Base-by-base conservation (phyloP, 2,888 invertebrate genomes). In the Embidobia sp. region DNA sequence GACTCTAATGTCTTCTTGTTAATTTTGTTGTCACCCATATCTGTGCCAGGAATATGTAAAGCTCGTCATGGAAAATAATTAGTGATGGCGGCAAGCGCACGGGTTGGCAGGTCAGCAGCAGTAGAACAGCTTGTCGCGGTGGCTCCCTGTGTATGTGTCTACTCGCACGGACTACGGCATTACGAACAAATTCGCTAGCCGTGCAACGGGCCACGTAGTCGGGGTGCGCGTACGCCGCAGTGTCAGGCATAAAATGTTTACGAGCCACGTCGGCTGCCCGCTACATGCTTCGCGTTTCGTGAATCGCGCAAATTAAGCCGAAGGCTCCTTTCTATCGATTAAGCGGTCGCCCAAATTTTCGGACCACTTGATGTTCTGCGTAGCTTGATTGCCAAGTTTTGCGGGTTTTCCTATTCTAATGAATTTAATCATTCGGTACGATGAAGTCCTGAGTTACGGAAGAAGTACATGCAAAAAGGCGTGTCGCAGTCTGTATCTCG, bases 11-110 rank as follows among this genome's bases (percentile, higher is more conserved):
- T 33, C 55, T 53, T 49, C 61, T 72, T 72, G 70, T 61, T 72
- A 55, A 63, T 63, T 72, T 67, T 63, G 75, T 55, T 48, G 53
- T 46, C 61, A 63, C 15, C 55, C 13, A 49, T 67, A 63, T 75
- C 59, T 13, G 11, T 19, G 46, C 63, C 42, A 42, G 74, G 80
- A 79, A 83, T 84, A 84, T 84, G 82, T 83, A 81, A 80, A 77
- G 82, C 83, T 84, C 84, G 82, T 86, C 84, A 83, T 80, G 77
- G 85, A 83, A 87, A 86, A 87, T 87, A 86, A 87, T 86, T 87
- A 86, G 85, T 78, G 83, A 84, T 77, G 79, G 79, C 73, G 75
- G 79, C 69, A 55, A 67, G 13, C 61, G 53, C 61, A 46, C 15
- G 55, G 73, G 59, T 51, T 63, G 72, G 53, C 55, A 73, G 63